Percentiles rank a stretch among this genome's conserved stretches.
These are phyloP conservation scores for Chaitophorus viminalis DNA, from an alignment of 2,888 invertebrate genomes.

Conservation along the genomic window DNA sequence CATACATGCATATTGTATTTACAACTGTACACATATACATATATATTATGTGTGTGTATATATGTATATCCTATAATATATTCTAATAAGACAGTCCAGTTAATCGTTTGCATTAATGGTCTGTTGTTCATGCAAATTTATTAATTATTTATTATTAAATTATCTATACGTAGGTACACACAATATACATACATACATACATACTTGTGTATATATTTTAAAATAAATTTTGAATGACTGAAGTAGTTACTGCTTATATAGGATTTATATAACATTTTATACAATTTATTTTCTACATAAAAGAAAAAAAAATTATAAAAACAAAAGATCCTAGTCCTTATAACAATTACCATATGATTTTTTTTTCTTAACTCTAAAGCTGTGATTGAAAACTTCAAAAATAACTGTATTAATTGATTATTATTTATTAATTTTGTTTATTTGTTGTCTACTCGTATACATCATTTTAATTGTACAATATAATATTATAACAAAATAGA, in stretches of 20 bases:
- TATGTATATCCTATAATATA: background rate
- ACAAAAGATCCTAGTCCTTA: conserved; percentile 49
- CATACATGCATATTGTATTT: too few relatives aligned
- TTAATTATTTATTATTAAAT: conserved; percentile 21
- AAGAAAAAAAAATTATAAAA: conserved; percentile 52
- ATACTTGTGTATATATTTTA: conserved; percentile 34
- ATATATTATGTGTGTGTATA: background rate
- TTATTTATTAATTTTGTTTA: conserved; percentile 56
- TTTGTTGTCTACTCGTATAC: conserved; percentile 48
- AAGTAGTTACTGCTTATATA: conserved; percentile 61
- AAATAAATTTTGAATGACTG: conserved; percentile 60
- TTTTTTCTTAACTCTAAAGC: conserved; percentile 34
- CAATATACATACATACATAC: background rate
- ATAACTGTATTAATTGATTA: conserved; percentile 52
- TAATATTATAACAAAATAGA: conserved; percentile 51
- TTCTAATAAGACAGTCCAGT: conserved; percentile 12
- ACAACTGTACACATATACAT: too few relatives aligned
- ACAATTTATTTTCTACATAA: conserved; percentile 60
- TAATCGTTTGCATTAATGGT: conserved; percentile 16
- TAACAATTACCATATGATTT: conserved; percentile 54
- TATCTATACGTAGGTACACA: conserved; percentile 37
- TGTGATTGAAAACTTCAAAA: conserved; percentile 48
- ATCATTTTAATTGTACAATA: conserved; percentile 52
- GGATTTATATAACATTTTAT: conserved; percentile 58
- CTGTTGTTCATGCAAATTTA: conserved; percentile 23